Percentiles rank a stretch among this genome's conserved stretches.
Evolutionary conservation across 1,140 invertebrate genomes (phyloP).

Genomic region (Drosophila kohkoa): DNA sequence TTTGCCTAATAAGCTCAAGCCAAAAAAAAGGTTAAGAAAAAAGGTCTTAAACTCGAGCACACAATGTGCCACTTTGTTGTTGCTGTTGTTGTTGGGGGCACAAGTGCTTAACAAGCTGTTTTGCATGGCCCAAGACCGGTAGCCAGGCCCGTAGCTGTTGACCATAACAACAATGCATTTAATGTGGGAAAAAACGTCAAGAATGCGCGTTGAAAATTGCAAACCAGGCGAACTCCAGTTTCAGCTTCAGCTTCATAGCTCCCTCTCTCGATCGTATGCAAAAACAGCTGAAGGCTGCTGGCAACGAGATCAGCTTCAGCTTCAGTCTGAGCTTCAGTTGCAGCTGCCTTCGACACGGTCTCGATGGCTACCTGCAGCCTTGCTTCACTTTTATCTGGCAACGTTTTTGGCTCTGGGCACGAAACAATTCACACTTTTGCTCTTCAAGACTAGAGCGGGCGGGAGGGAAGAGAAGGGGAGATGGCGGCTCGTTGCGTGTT

Average conservation of each 20-base stretch:
- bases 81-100: conserved; percentile 50
- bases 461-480: background rate
- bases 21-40: conserved; percentile 5
- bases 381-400: conserved; percentile 58
- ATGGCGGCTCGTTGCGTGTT: conserved; percentile 60
- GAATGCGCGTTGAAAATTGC: conserved; percentile 73
- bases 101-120: conserved; percentile 83
- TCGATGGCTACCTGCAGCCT: conserved; percentile 20
- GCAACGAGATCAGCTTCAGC: conserved; percentile 11
- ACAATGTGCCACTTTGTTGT: conserved; percentile 61
- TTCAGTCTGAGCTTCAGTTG: conserved; percentile 28
- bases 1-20: conserved; percentile 66
- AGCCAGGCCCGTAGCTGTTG: conserved; percentile 45
- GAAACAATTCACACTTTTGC: conserved; percentile 80
- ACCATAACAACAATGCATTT: conserved; percentile 68
- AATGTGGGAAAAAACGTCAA: conserved; percentile 84
- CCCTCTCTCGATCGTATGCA: conserved; percentile 56
- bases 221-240: conserved; percentile 32
- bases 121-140: conserved; percentile 66
- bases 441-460: background rate
- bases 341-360: conserved; percentile 27
- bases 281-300: conserved; percentile 60
- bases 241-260: conserved; percentile 3
- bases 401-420: conserved; percentile 68
- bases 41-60: conserved; percentile 65